A percentile compares a stretch with the other conserved stretches of the same genome.
Conservation (phyloP, 1,140 invertebrate species). For the Ylistrum balloti region DNA sequence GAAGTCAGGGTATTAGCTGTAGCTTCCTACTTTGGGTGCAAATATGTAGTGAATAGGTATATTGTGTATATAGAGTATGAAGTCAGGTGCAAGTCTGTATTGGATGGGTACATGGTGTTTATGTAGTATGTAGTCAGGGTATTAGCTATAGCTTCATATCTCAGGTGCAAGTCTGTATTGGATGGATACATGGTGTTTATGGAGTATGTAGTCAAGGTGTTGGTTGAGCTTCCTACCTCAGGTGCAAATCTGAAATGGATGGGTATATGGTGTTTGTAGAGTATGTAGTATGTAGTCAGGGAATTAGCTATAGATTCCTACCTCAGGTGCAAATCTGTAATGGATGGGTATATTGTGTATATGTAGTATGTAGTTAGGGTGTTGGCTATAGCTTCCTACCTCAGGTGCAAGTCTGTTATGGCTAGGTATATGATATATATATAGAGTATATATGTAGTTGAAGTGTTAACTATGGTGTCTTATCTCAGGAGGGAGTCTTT, state of each 20-base stretch:
- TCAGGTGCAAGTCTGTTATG: not conserved
- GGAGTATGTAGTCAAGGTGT: conserved; percentile 7
- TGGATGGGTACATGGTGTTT: no score
- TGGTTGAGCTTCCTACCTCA: not conserved
- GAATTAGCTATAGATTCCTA: not conserved
- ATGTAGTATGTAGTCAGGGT: conserved; percentile 2
- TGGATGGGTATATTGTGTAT: not conserved
- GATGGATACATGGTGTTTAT: not conserved
- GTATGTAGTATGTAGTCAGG: not conserved
- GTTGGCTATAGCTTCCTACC: not conserved
- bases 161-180: not conserved
- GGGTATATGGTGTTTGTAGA: no score
- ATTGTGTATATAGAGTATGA: not conserved
- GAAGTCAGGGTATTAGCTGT: not conserved
- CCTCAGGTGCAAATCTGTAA: not conserved
- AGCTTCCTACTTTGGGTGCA: not conserved
- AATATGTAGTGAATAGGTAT: not conserved
- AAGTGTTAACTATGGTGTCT: not conserved
- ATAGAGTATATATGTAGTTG: not conserved
- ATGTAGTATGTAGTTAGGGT: not conserved
- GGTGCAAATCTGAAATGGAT: not conserved
- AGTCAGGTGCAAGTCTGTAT: not conserved
- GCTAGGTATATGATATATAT: no score
- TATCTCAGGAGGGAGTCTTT: not conserved
- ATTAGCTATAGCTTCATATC: not conserved